Percentiles rank a stretch among this genome's conserved stretches.
Conservation (phyloP, 1,140 invertebrate genomes). For the Drosophila sulfurigaster region DNA sequence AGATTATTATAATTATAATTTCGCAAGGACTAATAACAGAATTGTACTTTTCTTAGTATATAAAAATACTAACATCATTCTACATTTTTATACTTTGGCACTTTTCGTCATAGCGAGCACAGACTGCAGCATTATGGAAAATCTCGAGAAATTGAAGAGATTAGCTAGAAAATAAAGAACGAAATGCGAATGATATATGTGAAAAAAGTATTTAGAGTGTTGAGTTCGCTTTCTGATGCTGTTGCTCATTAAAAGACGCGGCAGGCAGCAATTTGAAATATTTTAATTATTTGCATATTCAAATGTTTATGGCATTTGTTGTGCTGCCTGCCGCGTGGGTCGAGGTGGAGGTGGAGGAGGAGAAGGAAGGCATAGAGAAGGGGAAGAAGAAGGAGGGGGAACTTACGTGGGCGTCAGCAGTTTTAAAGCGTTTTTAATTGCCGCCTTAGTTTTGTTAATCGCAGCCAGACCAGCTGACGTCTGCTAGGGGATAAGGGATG, state of each 20-base stretch:
- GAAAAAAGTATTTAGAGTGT: conserved; percentile 27
- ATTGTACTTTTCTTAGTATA: no score
- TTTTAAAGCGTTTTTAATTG: conserved; percentile 72
- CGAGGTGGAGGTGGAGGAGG: no score
- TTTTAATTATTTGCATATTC: conserved; percentile 76
- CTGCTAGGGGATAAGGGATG: conserved; percentile 5
- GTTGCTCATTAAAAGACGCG: conserved; percentile 66
- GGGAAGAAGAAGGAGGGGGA: not conserved
- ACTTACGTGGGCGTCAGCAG: conserved; percentile 46
- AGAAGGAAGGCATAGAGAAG: no score
- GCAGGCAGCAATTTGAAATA: conserved; percentile 74
- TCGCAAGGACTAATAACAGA: no score
- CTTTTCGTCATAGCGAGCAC: not conserved
- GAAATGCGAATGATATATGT: conserved; percentile 47
- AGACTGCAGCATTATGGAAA: conserved; percentile 7
- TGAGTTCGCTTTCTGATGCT: conserved; percentile 29
- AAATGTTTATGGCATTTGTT: conserved; percentile 46
- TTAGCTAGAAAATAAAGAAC: conserved; percentile 37
- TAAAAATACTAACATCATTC: no score
- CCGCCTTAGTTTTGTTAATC: conserved; percentile 48
- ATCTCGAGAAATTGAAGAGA: not conserved
- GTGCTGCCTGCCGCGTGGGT: conserved; percentile 28
- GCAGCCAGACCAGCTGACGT: conserved; percentile 68
- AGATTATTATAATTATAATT: no score
- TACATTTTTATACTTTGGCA: no score